Evolutionary conservation across 2,113 vertebrate species (phyloP).

Genomic region (Melierax canorus): DNA sequence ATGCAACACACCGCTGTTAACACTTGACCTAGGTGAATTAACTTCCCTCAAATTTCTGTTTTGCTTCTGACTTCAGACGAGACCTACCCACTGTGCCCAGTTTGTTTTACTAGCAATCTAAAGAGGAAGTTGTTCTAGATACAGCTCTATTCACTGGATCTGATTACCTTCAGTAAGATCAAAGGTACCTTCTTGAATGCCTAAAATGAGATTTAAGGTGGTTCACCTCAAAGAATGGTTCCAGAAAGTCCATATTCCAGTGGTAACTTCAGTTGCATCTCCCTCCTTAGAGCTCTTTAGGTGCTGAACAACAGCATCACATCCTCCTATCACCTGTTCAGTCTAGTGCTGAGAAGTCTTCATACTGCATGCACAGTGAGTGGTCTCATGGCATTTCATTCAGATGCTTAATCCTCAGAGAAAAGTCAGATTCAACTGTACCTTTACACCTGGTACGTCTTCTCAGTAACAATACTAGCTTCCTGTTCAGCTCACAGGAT

Average conservation of each 20-base stretch:
- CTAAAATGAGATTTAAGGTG: not conserved
- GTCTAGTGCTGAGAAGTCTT: not conserved
- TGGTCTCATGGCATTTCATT: not conserved
- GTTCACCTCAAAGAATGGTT: not conserved
- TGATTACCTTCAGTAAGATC: not conserved
- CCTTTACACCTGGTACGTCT: not conserved
- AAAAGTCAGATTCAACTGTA: not conserved
- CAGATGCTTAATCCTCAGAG: not conserved
- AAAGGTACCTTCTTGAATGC: not conserved
- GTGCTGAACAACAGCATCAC: not conserved
- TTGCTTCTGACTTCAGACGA: not conserved
- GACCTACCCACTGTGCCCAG: not conserved
- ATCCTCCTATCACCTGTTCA: not conserved
- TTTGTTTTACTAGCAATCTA: not conserved
- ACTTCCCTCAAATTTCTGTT: not conserved
- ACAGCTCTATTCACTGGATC: not conserved
- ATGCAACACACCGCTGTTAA: not conserved
- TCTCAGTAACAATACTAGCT: not conserved
- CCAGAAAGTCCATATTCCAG: not conserved
- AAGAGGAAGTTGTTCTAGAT: not conserved
- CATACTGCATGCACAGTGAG: rapidly evolving
- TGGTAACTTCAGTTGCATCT: not conserved
- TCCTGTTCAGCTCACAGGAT: not conserved
- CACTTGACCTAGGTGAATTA: not conserved
- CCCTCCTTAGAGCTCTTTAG: not conserved